Base-by-base conservation (phyloP, 2,888 invertebrate species). In the Empis stercorea region DNA sequence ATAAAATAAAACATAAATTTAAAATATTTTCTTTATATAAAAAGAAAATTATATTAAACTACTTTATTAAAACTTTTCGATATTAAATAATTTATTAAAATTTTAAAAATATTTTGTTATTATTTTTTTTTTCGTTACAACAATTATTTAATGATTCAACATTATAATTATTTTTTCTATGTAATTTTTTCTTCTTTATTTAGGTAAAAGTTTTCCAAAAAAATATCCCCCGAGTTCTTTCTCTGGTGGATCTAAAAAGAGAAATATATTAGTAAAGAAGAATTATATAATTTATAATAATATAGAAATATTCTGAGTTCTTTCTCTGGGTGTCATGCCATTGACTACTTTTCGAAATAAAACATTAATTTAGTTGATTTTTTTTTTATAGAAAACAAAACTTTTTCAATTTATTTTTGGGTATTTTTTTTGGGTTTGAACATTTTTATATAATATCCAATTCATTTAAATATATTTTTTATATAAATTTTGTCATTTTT, bases 131-230 rank as follows among this genome's bases (percentile, higher is more conserved):
- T 20, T 4, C 20, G 5, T n/a, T n/a, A n/a, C n/a, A 20, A 36
- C 20, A 41, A 30, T 27, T 39, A 47, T 43, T n/a, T 32, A 44
- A 41, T 38, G 27, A 38, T 14, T 38, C 45, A n/a, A 52, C 46
- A 52, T 50, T 50, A 48, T 39, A 52, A 49, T 49, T 52, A 44
- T 46, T 40, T 41, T 23, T 38, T 41, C 44, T 34, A 37, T 14
- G 44, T 27, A 27, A 40, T 36, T 32, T 20, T n/a, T 14, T 5
- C 16, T 17, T 16, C 42, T 11, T 37, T 30, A 27, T 2, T 14
- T 38, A n/a, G n/a, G n/a, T n/a, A 17, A 10, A 11, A 36, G 15
- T 17, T n/a, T 13, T n/a, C 42, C 41, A 32, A 15, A 27, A 30
- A 37, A 1, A 17, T 27, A 11, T n/a, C 20, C 9, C 9, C 10